Evolutionary conservation across 2,888 invertebrate genomes (phyloP), one percentile per base, ranked within the genome.

Genomic region (Suillia variegata): DNA sequence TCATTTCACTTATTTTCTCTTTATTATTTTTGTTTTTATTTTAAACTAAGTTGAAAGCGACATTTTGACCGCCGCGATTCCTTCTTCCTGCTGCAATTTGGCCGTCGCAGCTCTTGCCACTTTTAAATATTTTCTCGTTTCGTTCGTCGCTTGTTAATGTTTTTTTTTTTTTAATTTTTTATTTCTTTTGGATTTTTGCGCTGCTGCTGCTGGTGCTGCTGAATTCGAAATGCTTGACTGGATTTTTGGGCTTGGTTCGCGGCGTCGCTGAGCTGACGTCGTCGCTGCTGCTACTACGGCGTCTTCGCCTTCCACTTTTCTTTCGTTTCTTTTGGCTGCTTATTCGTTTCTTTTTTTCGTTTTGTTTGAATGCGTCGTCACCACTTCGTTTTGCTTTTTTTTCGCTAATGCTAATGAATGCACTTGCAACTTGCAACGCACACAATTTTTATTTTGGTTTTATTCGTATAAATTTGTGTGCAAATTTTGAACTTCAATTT

Each of bases 241-340:
- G 71, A 74, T 74, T 76, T 77, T 73, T 75, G 78, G 77, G 77
- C 76, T 78, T 77, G 78, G 77, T 70, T 62, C 58, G 67, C 60
- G n/a, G n/a, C n/a, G n/a, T n/a, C 56, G 60, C 62, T 59, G n/a
- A n/a, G 59, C 66, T 59, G 57, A 57, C 60, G 61, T 62, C 58
- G 67, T 63, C 58, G 61, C 63, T 64, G 59, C 65, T 63, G 61
- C 69, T 64, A 58, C 65, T 63, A 60, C 69, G 61, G 62, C 63
- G 38, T 68, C 64, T 63, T 55, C 64, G 62, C 58, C 68, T 64
- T 63, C 64, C 70, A 72, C 70, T 68, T 66, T n/a, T 38, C 38
- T 38, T 38, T n/a, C 38, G 10, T 5, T 38, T 38, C 38, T 38
- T 38, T 13, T 38, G 26, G 10, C 26, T 26, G 6, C 6, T 26